Evolutionary conservation across 2,113 vertebrate species (phyloP).

Genomic region (Poicephalus meyeri): DNA sequence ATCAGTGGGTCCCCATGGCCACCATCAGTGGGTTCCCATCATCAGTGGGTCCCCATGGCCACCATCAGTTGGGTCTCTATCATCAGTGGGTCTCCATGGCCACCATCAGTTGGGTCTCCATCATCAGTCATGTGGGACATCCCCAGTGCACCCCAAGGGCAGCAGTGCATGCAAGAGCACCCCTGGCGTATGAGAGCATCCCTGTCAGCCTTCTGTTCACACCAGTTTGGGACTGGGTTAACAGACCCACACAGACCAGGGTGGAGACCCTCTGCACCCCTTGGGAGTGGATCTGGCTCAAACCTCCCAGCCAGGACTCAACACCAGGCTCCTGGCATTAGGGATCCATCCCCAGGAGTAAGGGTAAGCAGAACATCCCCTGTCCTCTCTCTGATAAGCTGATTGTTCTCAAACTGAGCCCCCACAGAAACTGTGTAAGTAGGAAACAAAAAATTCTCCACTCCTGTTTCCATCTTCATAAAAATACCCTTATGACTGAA

Average conservation of each 20-base stretch:
- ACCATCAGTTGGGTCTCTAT: no score
- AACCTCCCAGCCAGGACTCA: neutral
- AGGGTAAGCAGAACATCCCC: accelerated
- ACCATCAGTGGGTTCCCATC: no score
- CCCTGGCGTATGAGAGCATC: neutral
- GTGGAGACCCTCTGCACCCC: neutral
- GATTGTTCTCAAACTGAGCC: neutral
- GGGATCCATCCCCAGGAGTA: neutral
- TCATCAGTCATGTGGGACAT: accelerated
- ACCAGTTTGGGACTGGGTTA: neutral
- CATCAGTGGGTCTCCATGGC: no score
- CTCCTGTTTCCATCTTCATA: neutral
- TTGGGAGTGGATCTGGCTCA: neutral
- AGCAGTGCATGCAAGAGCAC: neutral
- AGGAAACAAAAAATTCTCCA: neutral
- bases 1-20: no score
- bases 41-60: no score
- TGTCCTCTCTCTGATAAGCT: neutral
- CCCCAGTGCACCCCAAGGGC: neutral
- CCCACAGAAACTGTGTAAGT: neutral
- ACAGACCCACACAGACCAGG: neutral
- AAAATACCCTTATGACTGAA: neutral
- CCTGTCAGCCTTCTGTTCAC: neutral
- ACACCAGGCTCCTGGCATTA: neutral
- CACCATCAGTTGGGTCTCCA: no score